phyloP scores from a whole-genome alignment of 2,888 invertebrate genomes.

The Lissonota sp. region DNA sequence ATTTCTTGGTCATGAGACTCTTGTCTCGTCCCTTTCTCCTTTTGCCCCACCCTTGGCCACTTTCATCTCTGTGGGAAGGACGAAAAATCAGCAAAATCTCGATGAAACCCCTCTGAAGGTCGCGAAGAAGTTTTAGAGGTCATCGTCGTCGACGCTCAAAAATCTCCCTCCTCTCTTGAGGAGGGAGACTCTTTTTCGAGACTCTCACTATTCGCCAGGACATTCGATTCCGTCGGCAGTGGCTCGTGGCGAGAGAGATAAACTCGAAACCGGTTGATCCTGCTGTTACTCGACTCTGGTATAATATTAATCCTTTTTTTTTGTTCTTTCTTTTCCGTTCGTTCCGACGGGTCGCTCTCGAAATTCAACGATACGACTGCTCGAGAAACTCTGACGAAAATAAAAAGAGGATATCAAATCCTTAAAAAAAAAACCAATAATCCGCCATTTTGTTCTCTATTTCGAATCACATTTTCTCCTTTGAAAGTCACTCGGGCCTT shows the following conservation, averaged over 20 bases:
- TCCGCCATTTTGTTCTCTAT: not conserved
- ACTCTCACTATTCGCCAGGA: not conserved
- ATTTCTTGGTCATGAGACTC: not conserved
- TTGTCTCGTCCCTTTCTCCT: not conserved
- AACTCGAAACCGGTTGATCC: conserved; percentile 43
- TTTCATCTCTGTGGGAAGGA: not conserved
- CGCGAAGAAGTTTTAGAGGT: not conserved
- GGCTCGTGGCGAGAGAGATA: conserved; percentile 6
- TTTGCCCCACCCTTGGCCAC: not conserved
- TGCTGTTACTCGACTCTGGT: not conserved
- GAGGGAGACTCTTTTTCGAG: not conserved
- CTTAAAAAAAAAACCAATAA: too few species aligned
- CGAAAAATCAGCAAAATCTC: not conserved
- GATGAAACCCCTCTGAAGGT: not conserved
- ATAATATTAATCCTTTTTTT: not conserved
- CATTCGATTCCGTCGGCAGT: not conserved
- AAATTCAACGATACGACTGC: not conserved
- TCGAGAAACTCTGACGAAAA: not conserved
- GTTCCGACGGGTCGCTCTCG: not conserved
- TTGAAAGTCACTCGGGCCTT: not conserved
- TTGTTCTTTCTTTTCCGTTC: not conserved
- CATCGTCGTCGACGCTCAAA: not conserved
- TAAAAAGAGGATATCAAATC: too few species aligned
- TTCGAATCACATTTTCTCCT: not conserved
- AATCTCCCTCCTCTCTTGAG: not conserved